Conservation (phyloP, 2,888 invertebrate genomes). For the Nowickia ferox region DNA sequence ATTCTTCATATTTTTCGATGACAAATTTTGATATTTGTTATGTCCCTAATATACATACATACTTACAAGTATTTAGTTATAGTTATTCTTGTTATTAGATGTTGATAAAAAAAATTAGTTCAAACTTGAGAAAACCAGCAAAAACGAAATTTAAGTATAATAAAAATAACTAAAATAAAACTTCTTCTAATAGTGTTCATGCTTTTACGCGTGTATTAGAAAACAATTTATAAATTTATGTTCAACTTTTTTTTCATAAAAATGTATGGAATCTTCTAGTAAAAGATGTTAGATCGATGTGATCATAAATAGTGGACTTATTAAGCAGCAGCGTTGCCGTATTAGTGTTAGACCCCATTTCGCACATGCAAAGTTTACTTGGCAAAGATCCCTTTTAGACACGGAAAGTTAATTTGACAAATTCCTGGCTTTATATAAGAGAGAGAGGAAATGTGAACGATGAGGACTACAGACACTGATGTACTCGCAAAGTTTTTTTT, state of each 20-base stretch:
- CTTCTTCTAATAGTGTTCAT: neutral
- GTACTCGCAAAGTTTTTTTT: no score
- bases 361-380: no score
- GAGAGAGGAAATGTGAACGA: no score
- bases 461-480: no score
- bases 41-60: neutral
- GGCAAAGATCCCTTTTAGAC: no score
- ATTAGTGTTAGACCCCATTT: neutral
- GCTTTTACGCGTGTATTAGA: neutral
- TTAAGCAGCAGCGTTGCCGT: neutral
- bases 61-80: conserved; percentile 26
- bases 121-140: conserved; percentile 28
- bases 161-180: neutral
- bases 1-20: no score
- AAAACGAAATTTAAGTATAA: conserved; percentile 20
- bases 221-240: neutral
- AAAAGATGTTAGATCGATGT: neutral
- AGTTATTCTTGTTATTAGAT: conserved; percentile 21
- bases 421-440: no score
- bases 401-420: no score
- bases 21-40: no score
- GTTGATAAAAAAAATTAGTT: conserved; percentile 10
- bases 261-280: neutral
- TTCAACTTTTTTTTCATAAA: neutral
- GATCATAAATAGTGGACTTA: neutral